Percentiles rank a stretch among this genome's conserved stretches.
Evolutionary conservation across 2,888 invertebrate genomes (phyloP).

Genomic region (Tridacna crocea): DNA sequence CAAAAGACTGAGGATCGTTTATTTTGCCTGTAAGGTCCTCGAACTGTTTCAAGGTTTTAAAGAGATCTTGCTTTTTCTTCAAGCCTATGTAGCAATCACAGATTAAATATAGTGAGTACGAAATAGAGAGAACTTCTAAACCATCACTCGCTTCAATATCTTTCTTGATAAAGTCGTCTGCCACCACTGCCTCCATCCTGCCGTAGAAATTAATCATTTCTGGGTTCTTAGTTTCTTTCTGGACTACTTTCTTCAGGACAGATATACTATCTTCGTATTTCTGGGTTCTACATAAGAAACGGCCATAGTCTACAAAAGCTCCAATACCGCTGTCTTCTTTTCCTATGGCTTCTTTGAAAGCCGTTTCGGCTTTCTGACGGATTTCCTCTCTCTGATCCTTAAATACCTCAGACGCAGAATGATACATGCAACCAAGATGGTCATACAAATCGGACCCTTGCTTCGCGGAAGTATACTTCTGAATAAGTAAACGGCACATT

Average conservation of each 20-base stretch:
- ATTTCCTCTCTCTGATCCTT: constrained; percentile 59
- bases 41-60: constrained; percentile 57
- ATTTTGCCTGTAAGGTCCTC: constrained; percentile 52
- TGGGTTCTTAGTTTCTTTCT: constrained; percentile 63
- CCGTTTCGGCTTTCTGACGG: constrained; percentile 57
- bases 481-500: constrained; percentile 67
- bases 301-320: constrained; percentile 67
- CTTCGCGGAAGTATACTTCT: constrained; percentile 62
- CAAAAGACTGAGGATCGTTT: constrained; percentile 55
- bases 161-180: constrained; percentile 62
- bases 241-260: constrained; percentile 58
- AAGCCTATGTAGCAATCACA: constrained; percentile 59
- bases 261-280: constrained; percentile 61
- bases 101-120: constrained; percentile 62
- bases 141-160: constrained; percentile 64
- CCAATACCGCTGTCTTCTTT: constrained; percentile 68
- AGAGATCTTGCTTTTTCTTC: constrained; percentile 59
- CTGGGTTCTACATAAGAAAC: constrained; percentile 60
- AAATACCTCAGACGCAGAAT: constrained; percentile 64
- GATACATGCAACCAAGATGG: constrained; percentile 69
- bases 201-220: constrained; percentile 68
- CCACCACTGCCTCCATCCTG: constrained; percentile 63
- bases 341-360: constrained; percentile 64
- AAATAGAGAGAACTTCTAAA: constrained; percentile 60
- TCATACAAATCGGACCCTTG: constrained; percentile 64